Conservation (phyloP, 2,888 invertebrate genomes). For the Conus canariensis region DNA sequence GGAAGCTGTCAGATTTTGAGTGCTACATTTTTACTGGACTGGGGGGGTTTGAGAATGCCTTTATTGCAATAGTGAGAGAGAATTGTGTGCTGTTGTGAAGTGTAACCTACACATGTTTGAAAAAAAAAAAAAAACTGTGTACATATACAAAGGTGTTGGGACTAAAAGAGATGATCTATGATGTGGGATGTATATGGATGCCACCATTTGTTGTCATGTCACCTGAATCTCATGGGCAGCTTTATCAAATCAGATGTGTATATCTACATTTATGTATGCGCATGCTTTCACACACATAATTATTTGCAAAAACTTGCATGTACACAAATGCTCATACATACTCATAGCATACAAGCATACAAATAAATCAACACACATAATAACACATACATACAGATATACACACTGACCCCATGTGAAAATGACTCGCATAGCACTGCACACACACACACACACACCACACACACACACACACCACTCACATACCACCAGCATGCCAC, state of each 20-base stretch:
- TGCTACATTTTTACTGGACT: background rate
- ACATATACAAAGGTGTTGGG: background rate
- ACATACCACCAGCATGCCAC: background rate
- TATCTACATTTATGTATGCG: background rate
- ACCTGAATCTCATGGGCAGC: constrained; percentile 1
- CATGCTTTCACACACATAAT: background rate
- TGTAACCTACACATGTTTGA: no score
- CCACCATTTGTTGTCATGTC: background rate
- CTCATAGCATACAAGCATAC: no score
- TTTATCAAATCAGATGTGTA: background rate
- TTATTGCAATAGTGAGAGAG: no score
- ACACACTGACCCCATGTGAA: background rate
- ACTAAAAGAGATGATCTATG: background rate
- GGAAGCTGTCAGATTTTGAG: background rate
- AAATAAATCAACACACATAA: background rate
- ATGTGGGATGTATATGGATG: background rate
- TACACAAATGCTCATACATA: background rate
- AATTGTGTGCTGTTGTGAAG: no score
- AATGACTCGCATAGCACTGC: background rate
- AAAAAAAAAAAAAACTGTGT: background rate
- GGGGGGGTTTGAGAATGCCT: no score
- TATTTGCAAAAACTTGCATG: background rate
- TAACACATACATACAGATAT: constrained; percentile 17
- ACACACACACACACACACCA: background rate
- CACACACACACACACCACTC: constrained; percentile 1